A percentile compares a stretch with the other conserved stretches of the same genome.
phyloP scores from a whole-genome alignment of 1,140 invertebrate species.

The Epicauta chinensis region DNA sequence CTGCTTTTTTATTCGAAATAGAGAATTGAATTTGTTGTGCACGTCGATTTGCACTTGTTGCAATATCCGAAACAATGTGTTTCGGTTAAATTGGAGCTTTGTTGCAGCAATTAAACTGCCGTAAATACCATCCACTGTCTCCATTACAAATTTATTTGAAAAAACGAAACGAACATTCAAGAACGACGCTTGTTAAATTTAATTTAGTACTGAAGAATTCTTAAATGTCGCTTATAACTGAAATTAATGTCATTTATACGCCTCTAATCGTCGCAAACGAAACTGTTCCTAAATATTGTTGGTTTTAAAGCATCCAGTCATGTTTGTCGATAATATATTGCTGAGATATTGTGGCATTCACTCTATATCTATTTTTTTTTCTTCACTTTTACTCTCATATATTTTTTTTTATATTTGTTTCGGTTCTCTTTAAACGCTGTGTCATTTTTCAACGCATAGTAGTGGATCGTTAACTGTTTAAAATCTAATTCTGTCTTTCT shows the following conservation, averaged over 20 bases:
- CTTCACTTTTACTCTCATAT: too few species aligned
- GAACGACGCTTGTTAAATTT: conserved; percentile 13
- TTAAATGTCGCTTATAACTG: conserved; percentile 32
- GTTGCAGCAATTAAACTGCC: conserved; percentile 22
- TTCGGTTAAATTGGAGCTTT: conserved; percentile 12
- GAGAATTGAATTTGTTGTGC: too few species aligned
- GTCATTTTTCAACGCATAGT: conserved; percentile 37
- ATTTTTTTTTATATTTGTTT: too few species aligned
- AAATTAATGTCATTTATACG: conserved; percentile 31
- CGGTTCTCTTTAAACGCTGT: background rate
- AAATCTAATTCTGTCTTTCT: conserved; percentile 39
- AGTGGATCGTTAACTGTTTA: conserved; percentile 41
- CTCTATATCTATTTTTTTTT: conserved; percentile 25
- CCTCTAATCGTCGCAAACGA: conserved; percentile 27
- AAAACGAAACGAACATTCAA: conserved; percentile 4
- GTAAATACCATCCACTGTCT: conserved; percentile 19
- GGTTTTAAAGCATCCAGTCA: conserved; percentile 17
- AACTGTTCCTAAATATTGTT: conserved; percentile 14
- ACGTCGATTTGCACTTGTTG: too few species aligned
- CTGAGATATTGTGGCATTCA: conserved; percentile 20
- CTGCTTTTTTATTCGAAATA: too few species aligned
- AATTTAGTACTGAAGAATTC: conserved; percentile 29
- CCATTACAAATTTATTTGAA: conserved; percentile 20
- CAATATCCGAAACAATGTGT: conserved; percentile 3
- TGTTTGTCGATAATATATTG: conserved; percentile 26